phyloP scores from a whole-genome alignment of 2,888 invertebrate genomes.

The Pseudococcus jackbeardsleyi region DNA sequence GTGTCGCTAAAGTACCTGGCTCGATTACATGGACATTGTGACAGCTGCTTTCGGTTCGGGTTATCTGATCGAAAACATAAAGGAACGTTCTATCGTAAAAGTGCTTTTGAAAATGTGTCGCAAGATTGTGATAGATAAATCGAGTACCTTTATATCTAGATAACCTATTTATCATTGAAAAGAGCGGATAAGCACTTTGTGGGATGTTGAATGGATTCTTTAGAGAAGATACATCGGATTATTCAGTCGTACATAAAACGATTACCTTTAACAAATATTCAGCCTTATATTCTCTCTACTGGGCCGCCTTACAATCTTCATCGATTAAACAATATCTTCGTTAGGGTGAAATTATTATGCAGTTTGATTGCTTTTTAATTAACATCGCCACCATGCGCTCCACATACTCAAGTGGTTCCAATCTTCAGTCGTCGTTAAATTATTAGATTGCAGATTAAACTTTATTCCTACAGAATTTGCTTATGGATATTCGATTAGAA shows the following conservation, averaged over 20 bases:
- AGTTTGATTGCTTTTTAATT: slow-evolving; percentile 50
- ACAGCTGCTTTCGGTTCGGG: slow-evolving; percentile 48
- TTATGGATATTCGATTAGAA: too few relatives aligned
- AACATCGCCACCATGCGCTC: background rate
- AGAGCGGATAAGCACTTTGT: slow-evolving; percentile 58
- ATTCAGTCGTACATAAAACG: slow-evolving; percentile 53
- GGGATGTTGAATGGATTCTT: slow-evolving; percentile 62
- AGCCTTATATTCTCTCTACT: background rate
- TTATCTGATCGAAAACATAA: slow-evolving; percentile 60
- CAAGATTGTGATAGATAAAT: slow-evolving; percentile 64
- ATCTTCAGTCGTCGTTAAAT: background rate
- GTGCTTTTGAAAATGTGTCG: slow-evolving; percentile 61
- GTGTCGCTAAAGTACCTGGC: slow-evolving; percentile 56
- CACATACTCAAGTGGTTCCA: background rate
- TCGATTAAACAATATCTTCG: slow-evolving; percentile 27
- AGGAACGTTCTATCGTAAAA: slow-evolving; percentile 5
- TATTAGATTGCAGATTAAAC: background rate
- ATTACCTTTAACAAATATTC: slow-evolving; percentile 49
- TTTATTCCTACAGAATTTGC: background rate
- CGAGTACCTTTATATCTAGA: slow-evolving; percentile 63
- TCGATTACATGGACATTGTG: slow-evolving; percentile 56
- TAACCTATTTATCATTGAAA: slow-evolving; percentile 63
- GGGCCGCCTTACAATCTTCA: background rate
- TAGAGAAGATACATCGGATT: slow-evolving; percentile 56
- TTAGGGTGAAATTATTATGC: slow-evolving; percentile 12